A percentile compares a stretch with the other conserved stretches of the same genome.
These are phyloP conservation scores for Clivina fossor DNA, from an alignment of 2,888 invertebrate genomes.

Conservation along the genomic window DNA sequence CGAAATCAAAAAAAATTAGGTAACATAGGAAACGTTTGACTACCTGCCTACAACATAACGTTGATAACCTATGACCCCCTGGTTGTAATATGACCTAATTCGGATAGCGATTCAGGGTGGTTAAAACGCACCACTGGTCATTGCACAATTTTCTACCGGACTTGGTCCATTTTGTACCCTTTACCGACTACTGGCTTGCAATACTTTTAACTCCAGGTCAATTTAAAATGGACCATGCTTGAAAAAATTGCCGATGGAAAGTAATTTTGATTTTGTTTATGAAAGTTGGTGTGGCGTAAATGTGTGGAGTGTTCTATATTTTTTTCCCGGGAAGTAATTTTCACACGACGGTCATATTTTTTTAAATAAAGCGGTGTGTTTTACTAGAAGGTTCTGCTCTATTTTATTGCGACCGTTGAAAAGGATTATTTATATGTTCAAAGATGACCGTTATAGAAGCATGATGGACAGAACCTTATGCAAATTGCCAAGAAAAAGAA, in stretches of 20 bases:
- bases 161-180: conserved; percentile 19
- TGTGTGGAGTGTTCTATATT: conserved; percentile 9
- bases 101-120: conserved; percentile 2
- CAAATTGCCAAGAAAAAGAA: not conserved
- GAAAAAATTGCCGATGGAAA: conserved; percentile 21
- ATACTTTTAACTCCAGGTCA: conserved; percentile 31
- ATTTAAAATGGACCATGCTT: conserved; percentile 28
- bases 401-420: conserved; percentile 3
- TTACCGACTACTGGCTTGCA: conserved; percentile 20
- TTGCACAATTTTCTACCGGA: conserved; percentile 9
- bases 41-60: conserved; percentile 24
- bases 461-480: not conserved
- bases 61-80: conserved; percentile 19
- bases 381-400: conserved; percentile 20
- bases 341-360: conserved; percentile 22
- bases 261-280: conserved; percentile 21
- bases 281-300: not conserved
- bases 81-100: conserved; percentile 30
- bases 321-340: conserved; percentile 20
- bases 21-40: not conserved
- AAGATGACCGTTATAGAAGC: conserved; percentile 14
- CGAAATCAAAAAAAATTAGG: conserved; percentile 5
- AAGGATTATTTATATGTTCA: conserved; percentile 16
- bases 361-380: too few relatives aligned
- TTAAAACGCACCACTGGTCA: conserved; percentile 1